phyloP scores from a whole-genome alignment of 2,888 invertebrate species.

The Amiota minor region DNA sequence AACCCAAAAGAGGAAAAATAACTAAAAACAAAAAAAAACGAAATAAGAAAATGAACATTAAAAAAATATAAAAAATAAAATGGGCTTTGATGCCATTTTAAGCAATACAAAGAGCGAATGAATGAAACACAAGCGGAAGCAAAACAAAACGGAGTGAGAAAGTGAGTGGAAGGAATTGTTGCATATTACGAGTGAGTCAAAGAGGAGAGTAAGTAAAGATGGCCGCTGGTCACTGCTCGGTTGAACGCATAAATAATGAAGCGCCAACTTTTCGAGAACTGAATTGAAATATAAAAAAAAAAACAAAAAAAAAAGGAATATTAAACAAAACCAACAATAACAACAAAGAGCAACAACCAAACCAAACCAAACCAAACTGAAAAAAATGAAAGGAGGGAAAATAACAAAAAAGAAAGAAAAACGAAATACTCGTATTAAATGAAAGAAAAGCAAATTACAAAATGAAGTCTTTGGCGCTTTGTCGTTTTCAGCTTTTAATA shows the following conservation, averaged over 20 bases:
- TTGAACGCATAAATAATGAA: constrained; percentile 18
- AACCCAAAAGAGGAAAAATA: not conserved
- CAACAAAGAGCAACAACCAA: constrained; percentile 16
- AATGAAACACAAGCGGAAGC: constrained; percentile 20
- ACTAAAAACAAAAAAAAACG: not conserved
- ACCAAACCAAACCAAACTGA: not conserved
- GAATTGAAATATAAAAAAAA: not conserved
- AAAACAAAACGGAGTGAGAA: not conserved
- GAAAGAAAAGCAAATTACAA: constrained; percentile 34
- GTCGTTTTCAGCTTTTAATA: constrained; percentile 10
- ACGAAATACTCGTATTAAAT: constrained; percentile 9
- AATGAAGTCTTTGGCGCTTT: constrained; percentile 23
- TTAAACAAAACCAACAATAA: not conserved
- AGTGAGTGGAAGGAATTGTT: not conserved
- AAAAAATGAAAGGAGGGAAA: not conserved
- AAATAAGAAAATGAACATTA: too few relatives aligned
- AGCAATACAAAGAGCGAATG: not conserved
- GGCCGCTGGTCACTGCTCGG: not conserved
- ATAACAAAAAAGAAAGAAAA: not conserved
- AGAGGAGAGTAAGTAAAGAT: not conserved
- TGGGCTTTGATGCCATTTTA: too few relatives aligned
- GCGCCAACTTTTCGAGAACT: not conserved
- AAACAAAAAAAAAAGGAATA: not conserved
- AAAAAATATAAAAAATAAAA: too few relatives aligned
- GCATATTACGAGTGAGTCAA: not conserved